Evolutionary conservation across 2,113 vertebrate species (phyloP).

Genomic region (Bathybates hornii): DNA sequence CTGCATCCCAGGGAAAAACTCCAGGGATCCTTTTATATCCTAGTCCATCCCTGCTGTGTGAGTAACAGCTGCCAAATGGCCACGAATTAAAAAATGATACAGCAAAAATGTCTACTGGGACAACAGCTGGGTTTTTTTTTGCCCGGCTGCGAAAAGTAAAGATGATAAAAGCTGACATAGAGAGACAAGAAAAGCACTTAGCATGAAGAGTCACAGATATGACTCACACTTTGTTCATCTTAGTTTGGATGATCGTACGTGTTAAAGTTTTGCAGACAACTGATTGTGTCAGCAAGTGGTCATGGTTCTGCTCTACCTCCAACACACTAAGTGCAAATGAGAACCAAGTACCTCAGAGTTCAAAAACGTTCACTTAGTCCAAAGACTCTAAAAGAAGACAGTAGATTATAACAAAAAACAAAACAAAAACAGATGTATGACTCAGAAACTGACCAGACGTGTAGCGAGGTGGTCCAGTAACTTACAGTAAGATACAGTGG

Average conservation of each 20-base stretch:
- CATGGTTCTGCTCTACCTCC: conserved; percentile 29
- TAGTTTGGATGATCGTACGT: not conserved
- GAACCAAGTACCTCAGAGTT: not conserved
- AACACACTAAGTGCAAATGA: conserved; percentile 25
- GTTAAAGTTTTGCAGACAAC: conserved; percentile 38
- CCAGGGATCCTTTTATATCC: not conserved
- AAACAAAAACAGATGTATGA: not conserved
- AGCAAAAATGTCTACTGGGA: conserved; percentile 22
- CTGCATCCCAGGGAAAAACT: not conserved
- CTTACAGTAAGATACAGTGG: not conserved
- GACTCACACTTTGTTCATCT: conserved; percentile 51
- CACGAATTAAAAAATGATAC: conserved; percentile 20
- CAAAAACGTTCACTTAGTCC: not conserved
- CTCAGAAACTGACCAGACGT: not conserved
- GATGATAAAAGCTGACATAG: conserved; percentile 37
- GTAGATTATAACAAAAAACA: not conserved
- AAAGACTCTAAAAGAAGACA: not conserved
- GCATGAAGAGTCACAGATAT: conserved; percentile 25
- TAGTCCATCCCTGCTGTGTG: not conserved
- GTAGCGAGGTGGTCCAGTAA: not conserved
- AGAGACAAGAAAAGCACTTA: conserved; percentile 13
- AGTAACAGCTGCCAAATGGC: conserved; percentile 8
- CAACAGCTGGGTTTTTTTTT: not conserved
- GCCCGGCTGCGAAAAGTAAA: conserved; percentile 8
- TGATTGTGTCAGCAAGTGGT: conserved; percentile 55